Base-by-base conservation (phyloP, 2,113 vertebrate species). In the Oryzias curvinotus region DNA sequence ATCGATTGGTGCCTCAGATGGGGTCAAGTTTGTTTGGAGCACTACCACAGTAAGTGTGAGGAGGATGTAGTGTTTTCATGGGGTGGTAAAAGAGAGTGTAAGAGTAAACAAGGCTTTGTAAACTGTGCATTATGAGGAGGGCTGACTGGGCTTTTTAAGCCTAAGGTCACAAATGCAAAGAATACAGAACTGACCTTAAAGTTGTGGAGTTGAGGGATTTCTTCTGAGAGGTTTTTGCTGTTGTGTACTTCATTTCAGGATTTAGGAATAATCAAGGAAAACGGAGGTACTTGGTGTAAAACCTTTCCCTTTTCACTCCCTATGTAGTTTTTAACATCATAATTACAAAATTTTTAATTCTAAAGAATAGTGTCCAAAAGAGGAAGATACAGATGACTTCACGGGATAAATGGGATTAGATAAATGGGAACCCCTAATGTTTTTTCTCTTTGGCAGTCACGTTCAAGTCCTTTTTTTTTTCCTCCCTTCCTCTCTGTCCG, bases 401-500 rank as follows among this genome's bases (percentile, higher is more conserved):
- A 84, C 80, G 81, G 17, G 75, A 71, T 79, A 71, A 79, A 80
- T 84, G 74, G 62, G 72, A 63, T 78, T 81, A 77, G 44, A 77
- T 71, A 62, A 78, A 82, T 81, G 64, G 68, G 64, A 78, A 57
- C 61, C 51, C 80, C 72, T 82, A 79, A 51, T 66, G 71, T 58
- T 77, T 84, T 58, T 78, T 26, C 62, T 78, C 77, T 71, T 45
- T 77, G 61, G 66, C 72, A 79, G 78, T 80, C 79, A 85, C 77
- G 65, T 85, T 75, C 66, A 75, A 65, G 58, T 23, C 56, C 49
- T 67, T 68, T 77, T 65, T 67, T 68, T 77, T 65, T 75, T 68
- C 66, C 72, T 77, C 77, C 77, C 73, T 72, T 77, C 75, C 73
- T 80, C 73, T 67, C 45, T 49, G 51, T 57, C 58, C 62, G 51